Evolutionary conservation across 2,797 vertebrate genomes (phyloP), one percentile per base, ranked within the genome.

Genomic region (Syngnathus acus): DNA sequence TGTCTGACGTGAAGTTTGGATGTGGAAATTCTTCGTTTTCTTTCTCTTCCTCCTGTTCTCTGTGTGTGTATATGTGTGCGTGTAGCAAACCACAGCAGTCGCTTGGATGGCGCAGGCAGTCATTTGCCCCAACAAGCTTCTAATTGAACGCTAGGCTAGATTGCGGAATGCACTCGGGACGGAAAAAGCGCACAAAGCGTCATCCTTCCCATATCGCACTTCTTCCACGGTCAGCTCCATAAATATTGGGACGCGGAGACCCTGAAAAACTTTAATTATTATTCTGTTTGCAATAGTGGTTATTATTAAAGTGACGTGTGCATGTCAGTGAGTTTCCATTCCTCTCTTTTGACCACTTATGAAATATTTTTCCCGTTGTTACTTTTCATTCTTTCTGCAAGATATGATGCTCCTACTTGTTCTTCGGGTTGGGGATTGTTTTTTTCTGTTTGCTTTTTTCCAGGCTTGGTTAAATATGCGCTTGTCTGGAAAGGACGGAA

Each of bases 161-260:
- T 86, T 76, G 72, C 79, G 81, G 83, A 90, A 89, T 81, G 66
- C 72, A 13, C 42, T 43, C 76, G 73, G 73, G 72, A 74, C 83
- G 81, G 86, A 88, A 89, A 90, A 88, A 83, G 66, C 61, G 75
- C 78, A 84, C 87, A 82, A 87, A 88, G 84, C 68, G 68, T 42
- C 17, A 39, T 85, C 82, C 88, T 89, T 90, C 90, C 87, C 88
- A 85, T 89, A 11, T 43, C 42, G 3, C 42, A 43, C 42, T 11
- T 43, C 42, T 43, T 13, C 42, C 42, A 13, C 42, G 42, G 42
- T 43, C 42, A 43, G 42, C 10, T 14, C 11, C 42, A 43, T 43
- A 43, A 43, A 43, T 43, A 14, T 43, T 43, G 42, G 13, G 42
- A 43, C 42, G 26, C 26, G 26, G 3, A 32, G 26, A 32, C 26